phyloP scores from a whole-genome alignment of 2,113 vertebrate species.

The Australoheros scitulus region DNA sequence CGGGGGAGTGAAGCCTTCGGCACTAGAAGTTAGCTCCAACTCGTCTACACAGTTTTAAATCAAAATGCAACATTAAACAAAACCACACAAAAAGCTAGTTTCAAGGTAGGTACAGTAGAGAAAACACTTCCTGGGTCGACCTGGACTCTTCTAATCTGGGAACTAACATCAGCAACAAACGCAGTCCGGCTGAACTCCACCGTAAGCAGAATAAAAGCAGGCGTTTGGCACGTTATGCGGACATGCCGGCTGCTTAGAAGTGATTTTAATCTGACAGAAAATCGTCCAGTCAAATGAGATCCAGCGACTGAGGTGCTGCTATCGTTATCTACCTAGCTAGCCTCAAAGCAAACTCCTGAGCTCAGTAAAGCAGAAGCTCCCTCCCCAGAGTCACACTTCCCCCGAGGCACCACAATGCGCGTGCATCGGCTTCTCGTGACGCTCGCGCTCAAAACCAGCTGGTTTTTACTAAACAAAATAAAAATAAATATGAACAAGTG shows the following conservation, averaged over 20 bases:
- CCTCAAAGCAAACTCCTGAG: conserved; percentile 32
- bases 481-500: background rate
- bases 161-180: background rate
- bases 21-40: background rate
- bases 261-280: background rate
- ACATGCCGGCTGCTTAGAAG: background rate
- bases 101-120: background rate
- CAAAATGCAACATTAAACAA: background rate
- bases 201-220: background rate
- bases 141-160: background rate
- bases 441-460: background rate
- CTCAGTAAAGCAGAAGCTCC: background rate
- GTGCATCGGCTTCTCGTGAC: too few species aligned
- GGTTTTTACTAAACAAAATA: background rate
- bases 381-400: background rate
- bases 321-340: conserved; percentile 42
- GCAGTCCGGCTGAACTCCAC: background rate
- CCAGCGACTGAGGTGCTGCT: conserved; percentile 30
- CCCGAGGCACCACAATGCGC: background rate
- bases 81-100: background rate
- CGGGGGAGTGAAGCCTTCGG: background rate
- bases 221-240: background rate
- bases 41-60: background rate
- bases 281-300: background rate
- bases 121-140: background rate